Percentiles rank a stretch among this genome's conserved stretches.
phyloP scores from a whole-genome alignment of 2,113 vertebrate species.

The Apteryx owenii region DNA sequence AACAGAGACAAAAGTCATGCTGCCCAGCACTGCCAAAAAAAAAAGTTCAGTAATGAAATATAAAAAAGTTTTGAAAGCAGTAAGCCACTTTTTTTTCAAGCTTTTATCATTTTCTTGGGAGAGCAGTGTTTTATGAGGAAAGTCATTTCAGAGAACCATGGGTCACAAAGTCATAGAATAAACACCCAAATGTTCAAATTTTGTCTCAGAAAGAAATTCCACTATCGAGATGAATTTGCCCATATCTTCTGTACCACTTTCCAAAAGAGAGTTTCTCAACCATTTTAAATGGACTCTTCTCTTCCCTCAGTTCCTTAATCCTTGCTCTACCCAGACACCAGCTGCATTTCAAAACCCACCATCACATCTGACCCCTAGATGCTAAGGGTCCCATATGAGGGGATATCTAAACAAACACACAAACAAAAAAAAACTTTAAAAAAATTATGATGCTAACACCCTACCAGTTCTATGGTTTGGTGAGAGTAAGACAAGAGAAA shows the following conservation, averaged over 20 bases:
- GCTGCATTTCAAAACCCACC: not conserved
- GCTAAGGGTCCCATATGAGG: accelerated
- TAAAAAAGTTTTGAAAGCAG: not conserved
- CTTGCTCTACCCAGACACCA: not conserved
- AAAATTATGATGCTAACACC: not conserved
- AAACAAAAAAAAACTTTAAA: not conserved
- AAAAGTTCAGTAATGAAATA: not conserved
- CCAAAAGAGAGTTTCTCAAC: not conserved
- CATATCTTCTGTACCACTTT: accelerated
- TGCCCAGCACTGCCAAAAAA: not conserved
- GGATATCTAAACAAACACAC: not conserved
- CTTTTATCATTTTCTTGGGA: not conserved
- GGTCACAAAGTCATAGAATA: not conserved
- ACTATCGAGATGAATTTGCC: not conserved
- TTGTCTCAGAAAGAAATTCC: not conserved
- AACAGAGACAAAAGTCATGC: not conserved
- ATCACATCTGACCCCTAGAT: no score
- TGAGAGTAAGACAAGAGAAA: not conserved
- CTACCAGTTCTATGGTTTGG: not conserved
- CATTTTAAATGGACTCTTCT: not conserved
- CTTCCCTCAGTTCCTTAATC: not conserved
- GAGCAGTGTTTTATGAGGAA: not conserved
- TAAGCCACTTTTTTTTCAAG: not conserved
- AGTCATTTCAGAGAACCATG: not conserved
- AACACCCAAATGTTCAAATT: not conserved